Evolutionary conservation across 2,888 invertebrate species (phyloP), one percentile per base, ranked within the genome.

Genomic region (Exocentrus adspersus): DNA sequence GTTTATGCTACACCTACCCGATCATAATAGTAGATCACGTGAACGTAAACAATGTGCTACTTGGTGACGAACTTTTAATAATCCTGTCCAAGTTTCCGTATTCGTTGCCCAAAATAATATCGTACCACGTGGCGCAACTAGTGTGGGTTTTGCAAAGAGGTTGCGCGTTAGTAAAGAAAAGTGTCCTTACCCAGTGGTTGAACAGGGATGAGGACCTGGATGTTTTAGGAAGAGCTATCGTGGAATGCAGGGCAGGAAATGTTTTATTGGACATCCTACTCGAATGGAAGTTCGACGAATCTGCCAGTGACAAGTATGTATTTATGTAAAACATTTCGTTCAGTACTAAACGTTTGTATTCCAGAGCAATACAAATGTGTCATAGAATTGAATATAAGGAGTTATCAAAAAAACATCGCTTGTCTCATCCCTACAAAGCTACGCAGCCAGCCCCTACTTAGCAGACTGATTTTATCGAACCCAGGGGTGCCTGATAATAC

Each of bases 401-500:
- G 16, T 32, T 72, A 12, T 63, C 66, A 1, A 51, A 37, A 41
- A n/a, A 58, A 54, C 3, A 64, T 69, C 7, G 62, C 69, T 5
- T 57, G 62, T 45, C 57, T 62, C 41, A 56, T 72, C 14, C 64
- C 68, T 1, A 10, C 28, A 1, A 30, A 6, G 12, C 9, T 32
- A 7, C 53, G 45, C 4, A 10, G 51, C 7, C 28, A 54, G 21
- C 16, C n/a, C 6, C 7, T 67, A 1, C 68, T 70, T 30, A 43
- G 60, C 21, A 60, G 62, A 21, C 24, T 72, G 9, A 46, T 72
- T 10, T 21, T 68, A 1, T 57, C 64, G 2, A 60, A 58, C 24
- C 68, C 69, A 1, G 68, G 63, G 10, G n/a, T 72, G n/a, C 70
- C 72, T 1, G 65, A 70, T 37, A 65, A 64, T 7, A 21, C 12